Base-by-base conservation (phyloP, 2,888 invertebrate genomes). In the Drosophila cracens region DNA sequence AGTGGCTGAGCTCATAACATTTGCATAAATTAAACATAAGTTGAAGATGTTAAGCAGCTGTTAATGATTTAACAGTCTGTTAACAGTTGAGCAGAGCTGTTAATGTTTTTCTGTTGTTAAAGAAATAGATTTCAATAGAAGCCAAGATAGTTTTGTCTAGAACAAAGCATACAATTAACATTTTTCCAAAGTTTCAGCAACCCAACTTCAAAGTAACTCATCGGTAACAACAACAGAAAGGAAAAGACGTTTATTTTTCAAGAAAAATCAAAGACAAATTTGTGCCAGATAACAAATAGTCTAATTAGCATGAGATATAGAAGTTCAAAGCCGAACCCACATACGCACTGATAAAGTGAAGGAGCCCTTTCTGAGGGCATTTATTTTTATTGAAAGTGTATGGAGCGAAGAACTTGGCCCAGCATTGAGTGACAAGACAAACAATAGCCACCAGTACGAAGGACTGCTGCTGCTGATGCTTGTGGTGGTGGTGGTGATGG, bases 341-440 rank as follows among this genome's bases (percentile, higher is more conserved):
- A 71, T 73, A 54, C 46, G 53, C 27, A 33, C 49, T 59, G 69
- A 56, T 58, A 75, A 69, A 79, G 36, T 62, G 72, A n/a, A 61
- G 61, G 34, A 59, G 29, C 81, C 77, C 81, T 61, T 67, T 53
- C 54, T 48, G 27, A n/a, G 25, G 52, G 75, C 70, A 79, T 76
- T 81, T 72, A 62, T 79, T 77, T 77, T 73, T 68, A 76, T 78
- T 65, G 62, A 64, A 73, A 79, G 82, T 78, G 79, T 70, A 77
- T 68, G 56, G 66, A 40, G 60, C 40, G 43, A 48, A 84, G 77
- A 84, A 84, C 74, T 87, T 70, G 71, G 70, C 76, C 71, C 62
- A 70, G 54, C 72, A 80, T 74, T 77, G 78, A 83, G 81, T 81
- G 81, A 78, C 81, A 87, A 75, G 71, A 74, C 86, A 85, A 89